Conservation (phyloP, 2,113 vertebrate species). For the Oceanites oceanicus region DNA sequence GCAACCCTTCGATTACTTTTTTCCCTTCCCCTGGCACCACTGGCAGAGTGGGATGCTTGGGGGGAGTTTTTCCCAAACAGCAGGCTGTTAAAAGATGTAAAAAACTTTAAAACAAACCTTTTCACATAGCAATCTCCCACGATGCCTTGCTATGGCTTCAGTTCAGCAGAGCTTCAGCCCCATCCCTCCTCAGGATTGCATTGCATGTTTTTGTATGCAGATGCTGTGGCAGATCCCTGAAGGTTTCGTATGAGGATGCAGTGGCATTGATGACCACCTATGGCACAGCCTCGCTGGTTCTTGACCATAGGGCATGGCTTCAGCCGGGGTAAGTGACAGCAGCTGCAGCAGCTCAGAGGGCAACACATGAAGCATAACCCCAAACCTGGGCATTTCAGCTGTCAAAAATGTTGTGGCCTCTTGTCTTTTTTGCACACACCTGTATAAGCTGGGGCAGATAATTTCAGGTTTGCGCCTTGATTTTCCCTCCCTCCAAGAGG, state of each 20-base stretch:
- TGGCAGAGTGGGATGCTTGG: too few species aligned
- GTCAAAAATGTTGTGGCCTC: not conserved
- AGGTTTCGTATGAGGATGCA: not conserved
- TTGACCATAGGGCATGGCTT: not conserved
- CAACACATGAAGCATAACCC: not conserved
- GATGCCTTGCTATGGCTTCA: not conserved
- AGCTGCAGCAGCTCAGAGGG: not conserved
- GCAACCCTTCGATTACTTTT: not conserved
- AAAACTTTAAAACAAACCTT: not conserved
- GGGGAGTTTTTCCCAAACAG: not conserved
- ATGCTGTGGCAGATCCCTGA: conserved; percentile 23
- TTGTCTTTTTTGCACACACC: not conserved
- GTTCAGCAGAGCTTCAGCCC: not conserved
- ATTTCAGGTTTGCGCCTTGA: not conserved
- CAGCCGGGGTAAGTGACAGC: not conserved
- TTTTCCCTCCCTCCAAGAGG: not conserved
- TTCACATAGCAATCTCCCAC: not conserved
- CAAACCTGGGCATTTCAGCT: not conserved
- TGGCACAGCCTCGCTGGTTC: not conserved
- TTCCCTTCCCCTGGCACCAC: not conserved
- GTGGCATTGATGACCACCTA: not conserved
- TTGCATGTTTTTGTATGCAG: not conserved
- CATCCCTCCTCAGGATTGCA: not conserved
- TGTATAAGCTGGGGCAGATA: not conserved
- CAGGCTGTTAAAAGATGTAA: not conserved